phyloP scores from a whole-genome alignment of 2,888 invertebrate genomes.

The Byasa hedistus region DNA sequence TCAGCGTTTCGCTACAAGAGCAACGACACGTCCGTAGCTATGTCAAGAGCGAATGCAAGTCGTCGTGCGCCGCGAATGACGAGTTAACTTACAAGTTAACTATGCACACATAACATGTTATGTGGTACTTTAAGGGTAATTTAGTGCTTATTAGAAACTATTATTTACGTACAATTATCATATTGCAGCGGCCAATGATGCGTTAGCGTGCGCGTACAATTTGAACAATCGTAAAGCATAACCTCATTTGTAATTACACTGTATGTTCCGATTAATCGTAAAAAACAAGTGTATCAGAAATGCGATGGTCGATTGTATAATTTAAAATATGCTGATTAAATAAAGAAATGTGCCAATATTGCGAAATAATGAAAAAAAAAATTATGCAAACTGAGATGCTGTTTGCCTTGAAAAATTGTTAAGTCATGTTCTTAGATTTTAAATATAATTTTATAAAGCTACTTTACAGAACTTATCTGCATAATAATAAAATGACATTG shows the following conservation, averaged over 20 bases:
- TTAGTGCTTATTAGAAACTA: not conserved
- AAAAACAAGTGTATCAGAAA: not conserved
- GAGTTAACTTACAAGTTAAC: conserved; percentile 1
- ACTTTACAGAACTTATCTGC: not conserved
- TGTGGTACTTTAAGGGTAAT: not conserved
- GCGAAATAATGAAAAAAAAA: not conserved
- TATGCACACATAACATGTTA: not conserved
- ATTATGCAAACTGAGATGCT: not conserved
- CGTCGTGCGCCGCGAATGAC: conserved; percentile 8
- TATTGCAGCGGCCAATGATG: not conserved
- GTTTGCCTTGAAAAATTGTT: not conserved
- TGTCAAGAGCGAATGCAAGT: conserved; percentile 28
- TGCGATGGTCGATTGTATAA: not conserved
- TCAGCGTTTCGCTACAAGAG: conserved; percentile 30
- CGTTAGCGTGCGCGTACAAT: not conserved
- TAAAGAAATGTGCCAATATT: not conserved
- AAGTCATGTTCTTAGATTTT: not conserved
- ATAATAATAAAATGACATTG: not conserved
- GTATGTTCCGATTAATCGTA: not conserved
- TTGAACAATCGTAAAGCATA: not conserved
- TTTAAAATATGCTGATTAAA: not conserved
- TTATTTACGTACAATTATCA: not conserved
- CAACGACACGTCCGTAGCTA: conserved; percentile 31
- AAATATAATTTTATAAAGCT: not conserved
- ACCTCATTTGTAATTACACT: not conserved